These are phyloP conservation scores for Lophura swinhoii DNA, from an alignment of 2,797 vertebrate genomes.

Conservation along the genomic window DNA sequence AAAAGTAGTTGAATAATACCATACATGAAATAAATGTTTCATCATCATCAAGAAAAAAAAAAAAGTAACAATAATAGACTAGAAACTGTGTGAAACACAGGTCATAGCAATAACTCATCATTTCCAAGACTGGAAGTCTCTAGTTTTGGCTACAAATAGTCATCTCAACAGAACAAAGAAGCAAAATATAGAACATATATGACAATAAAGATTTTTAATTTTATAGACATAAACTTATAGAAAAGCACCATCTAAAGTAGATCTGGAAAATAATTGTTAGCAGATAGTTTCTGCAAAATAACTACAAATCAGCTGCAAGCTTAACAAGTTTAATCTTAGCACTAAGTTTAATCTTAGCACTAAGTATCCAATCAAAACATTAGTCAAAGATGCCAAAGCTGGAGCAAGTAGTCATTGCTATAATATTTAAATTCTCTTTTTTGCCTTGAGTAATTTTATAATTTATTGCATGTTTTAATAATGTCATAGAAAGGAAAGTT, in stretches of 20 bases:
- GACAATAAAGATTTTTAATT: not conserved
- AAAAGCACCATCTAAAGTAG: not conserved
- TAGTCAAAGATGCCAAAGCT: not conserved
- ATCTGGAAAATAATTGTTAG: not conserved
- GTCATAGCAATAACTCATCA: rapidly evolving
- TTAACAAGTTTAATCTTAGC: not conserved
- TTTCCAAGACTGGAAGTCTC: not conserved
- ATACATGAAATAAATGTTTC: not conserved
- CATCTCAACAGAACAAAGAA: not conserved
- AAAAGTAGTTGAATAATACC: not conserved
- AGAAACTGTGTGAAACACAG: not conserved
- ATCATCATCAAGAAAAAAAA: not conserved
- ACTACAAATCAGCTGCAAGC: not conserved
- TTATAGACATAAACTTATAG: not conserved
- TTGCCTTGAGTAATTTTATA: not conserved
- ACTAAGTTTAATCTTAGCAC: not conserved
- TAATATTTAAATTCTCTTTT: not conserved
- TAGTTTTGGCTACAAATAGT: not conserved
- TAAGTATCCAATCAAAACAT: not conserved
- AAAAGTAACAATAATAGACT: not conserved
- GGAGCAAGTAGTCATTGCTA: not conserved
- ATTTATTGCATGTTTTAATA: not conserved
- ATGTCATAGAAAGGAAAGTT: not conserved
- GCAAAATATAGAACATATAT: not conserved
- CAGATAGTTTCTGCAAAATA: not conserved